Evolutionary conservation across 2,888 invertebrate species (phyloP).

Genomic region (Lycocerus yunnanus): DNA sequence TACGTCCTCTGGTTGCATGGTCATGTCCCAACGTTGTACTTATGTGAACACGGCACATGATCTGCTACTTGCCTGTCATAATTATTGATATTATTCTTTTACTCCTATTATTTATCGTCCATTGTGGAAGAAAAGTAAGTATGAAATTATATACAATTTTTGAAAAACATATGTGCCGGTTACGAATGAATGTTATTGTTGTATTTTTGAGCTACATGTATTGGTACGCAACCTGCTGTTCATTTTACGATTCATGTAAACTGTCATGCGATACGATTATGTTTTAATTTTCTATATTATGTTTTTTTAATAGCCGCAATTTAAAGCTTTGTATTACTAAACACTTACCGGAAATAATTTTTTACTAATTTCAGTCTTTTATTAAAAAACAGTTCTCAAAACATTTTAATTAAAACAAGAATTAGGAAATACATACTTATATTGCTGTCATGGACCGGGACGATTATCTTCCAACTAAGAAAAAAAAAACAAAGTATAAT

Average conservation of each 20-base stretch:
- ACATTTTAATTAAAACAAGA: not conserved
- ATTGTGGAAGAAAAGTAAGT: slow-evolving; percentile 56
- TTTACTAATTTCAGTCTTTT: not conserved
- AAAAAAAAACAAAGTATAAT: too few relatives aligned
- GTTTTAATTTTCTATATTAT: slow-evolving; percentile 5
- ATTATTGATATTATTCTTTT: slow-evolving; percentile 56
- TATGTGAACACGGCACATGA: slow-evolving; percentile 54
- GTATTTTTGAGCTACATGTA: slow-evolving; percentile 20
- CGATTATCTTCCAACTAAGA: not conserved
- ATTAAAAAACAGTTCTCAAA: not conserved
- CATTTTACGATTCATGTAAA: slow-evolving; percentile 19
- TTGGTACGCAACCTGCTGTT: slow-evolving; percentile 35
- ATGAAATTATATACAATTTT: slow-evolving; percentile 56
- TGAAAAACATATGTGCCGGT: slow-evolving; percentile 52
- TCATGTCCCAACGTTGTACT: slow-evolving; percentile 42
- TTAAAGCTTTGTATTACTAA: slow-evolving; percentile 9
- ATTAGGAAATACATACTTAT: not conserved
- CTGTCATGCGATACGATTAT: slow-evolving; percentile 29
- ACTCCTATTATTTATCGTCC: slow-evolving; percentile 57
- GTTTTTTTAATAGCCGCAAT: slow-evolving; percentile 10
- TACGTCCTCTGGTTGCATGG: slow-evolving; percentile 40
- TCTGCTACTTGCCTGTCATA: slow-evolving; percentile 54
- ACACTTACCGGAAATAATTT: not conserved
- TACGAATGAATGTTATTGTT: slow-evolving; percentile 40
- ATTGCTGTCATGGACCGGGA: not conserved